Percentiles rank a stretch among this genome's conserved stretches.
These are phyloP conservation scores for Ennomos quercinarius DNA, from an alignment of 2,888 invertebrate species.

Conservation along the genomic window DNA sequence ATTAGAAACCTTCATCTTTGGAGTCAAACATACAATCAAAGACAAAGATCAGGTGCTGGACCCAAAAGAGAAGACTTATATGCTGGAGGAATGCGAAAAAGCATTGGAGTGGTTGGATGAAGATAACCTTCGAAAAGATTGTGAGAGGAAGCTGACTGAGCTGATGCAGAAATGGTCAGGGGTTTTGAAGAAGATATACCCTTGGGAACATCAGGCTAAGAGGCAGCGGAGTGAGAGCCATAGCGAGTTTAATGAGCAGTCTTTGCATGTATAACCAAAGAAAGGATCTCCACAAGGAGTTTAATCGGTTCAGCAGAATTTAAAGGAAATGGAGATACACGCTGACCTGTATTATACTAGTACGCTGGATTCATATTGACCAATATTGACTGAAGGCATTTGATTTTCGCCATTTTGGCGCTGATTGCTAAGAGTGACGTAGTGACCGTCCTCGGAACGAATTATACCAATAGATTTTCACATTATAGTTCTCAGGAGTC, in stretches of 20 bases:
- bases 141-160: conserved; percentile 63
- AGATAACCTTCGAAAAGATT: conserved; percentile 62
- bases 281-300: conserved; percentile 14
- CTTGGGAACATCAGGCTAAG: conserved; percentile 51
- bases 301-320: too few relatives aligned
- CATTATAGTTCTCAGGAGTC: too few relatives aligned
- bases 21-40: conserved; percentile 54
- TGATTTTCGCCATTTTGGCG: too few relatives aligned
- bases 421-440: too few relatives aligned
- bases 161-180: conserved; percentile 59
- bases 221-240: conserved; percentile 50
- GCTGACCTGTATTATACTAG: too few relatives aligned
- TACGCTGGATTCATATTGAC: too few relatives aligned
- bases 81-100: conserved; percentile 55
- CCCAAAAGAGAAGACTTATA: conserved; percentile 49
- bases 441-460: too few relatives aligned
- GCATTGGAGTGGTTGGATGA: conserved; percentile 64
- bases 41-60: conserved; percentile 33
- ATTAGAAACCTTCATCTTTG: conserved; percentile 66
- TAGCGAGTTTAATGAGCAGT: conserved; percentile 34
- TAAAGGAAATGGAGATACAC: too few relatives aligned
- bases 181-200: conserved; percentile 54
- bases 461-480: too few relatives aligned
- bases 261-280: conserved; percentile 34
- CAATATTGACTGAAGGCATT: too few relatives aligned